Percentiles rank a stretch among this genome's conserved stretches.
phyloP scores from a whole-genome alignment of 2,888 invertebrate species.

The Drosophila quinaria region DNA sequence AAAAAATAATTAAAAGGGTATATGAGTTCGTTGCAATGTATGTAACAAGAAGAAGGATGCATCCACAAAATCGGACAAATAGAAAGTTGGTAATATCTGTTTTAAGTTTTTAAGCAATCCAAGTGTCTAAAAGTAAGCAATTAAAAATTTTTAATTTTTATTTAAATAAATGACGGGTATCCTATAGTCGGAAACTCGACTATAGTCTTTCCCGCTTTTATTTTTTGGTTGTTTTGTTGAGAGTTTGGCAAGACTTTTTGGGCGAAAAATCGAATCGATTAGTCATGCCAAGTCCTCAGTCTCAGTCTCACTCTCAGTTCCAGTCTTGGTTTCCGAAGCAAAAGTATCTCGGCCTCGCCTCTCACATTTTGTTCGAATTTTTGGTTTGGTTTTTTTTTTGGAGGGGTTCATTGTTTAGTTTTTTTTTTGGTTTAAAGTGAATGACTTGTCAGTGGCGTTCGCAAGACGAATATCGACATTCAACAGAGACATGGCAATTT shows the following conservation, averaged over 20 bases:
- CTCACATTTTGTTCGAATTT: constrained; percentile 55
- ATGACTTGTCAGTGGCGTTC: constrained; percentile 66
- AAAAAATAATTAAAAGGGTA: no score
- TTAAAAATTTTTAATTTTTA: no score
- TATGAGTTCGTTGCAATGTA: no score
- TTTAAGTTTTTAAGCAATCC: no score
- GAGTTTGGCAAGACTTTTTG: constrained; percentile 69
- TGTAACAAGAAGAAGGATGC: no score
- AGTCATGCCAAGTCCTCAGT: constrained; percentile 74
- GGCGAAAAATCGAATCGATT: constrained; percentile 80
- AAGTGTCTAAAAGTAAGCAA: no score
- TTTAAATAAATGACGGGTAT: no score
- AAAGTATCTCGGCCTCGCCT: constrained; percentile 50
- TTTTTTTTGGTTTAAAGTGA: constrained; percentile 47
- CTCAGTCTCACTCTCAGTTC: constrained; percentile 6
- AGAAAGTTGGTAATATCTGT: no score
- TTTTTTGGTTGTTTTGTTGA: constrained; percentile 12
- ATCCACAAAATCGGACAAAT: no score
- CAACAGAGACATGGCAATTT: constrained; percentile 65
- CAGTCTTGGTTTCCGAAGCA: constrained; percentile 21
- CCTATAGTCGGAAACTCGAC: no score
- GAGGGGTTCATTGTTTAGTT: constrained; percentile 30
- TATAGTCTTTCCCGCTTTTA: no score
- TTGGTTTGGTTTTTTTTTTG: constrained; percentile 14
- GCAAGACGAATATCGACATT: constrained; percentile 58